Conservation (phyloP, 2,888 invertebrate genomes). For the Globia sparganii region DNA sequence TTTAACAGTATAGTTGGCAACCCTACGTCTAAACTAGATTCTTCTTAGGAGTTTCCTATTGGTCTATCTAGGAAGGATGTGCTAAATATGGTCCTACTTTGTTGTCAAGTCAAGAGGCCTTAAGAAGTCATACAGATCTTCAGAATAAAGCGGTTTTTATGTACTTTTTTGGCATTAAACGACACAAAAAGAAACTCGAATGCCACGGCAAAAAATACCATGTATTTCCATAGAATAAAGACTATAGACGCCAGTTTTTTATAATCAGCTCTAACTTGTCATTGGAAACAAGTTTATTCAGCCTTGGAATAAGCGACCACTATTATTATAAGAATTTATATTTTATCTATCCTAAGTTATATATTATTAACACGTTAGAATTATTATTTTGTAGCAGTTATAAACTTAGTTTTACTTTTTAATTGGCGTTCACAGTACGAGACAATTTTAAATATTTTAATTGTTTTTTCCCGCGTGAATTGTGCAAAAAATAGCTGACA, state of each 20-base stretch:
- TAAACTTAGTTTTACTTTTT: conserved; percentile 21
- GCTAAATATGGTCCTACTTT: background rate
- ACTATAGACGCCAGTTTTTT: conserved; percentile 42
- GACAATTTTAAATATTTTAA: background rate
- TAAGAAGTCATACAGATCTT: background rate
- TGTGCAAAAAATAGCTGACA: background rate
- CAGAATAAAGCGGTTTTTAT: conserved; percentile 26
- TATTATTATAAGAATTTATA: conserved; percentile 31
- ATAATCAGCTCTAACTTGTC: conserved; percentile 36
- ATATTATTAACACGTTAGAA: background rate
- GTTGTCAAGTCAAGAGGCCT: background rate
- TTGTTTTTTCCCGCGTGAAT: background rate
- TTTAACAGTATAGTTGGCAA: too few species aligned
- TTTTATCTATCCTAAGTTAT: conserved; percentile 26
- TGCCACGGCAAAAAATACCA: conserved; percentile 25
- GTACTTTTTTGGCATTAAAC: background rate
- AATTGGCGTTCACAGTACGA: conserved; percentile 1
- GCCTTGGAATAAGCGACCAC: conserved; percentile 46
- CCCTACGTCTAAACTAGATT: background rate
- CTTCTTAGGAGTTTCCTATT: background rate
- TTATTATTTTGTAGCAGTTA: background rate
- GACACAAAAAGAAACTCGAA: conserved; percentile 30
- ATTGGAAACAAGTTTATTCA: conserved; percentile 49
- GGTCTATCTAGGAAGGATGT: background rate
- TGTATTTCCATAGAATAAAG: conserved; percentile 44